These are phyloP conservation scores for Aplochiton taeniatus DNA, from an alignment of 2,797 vertebrate species.

Conservation along the genomic window DNA sequence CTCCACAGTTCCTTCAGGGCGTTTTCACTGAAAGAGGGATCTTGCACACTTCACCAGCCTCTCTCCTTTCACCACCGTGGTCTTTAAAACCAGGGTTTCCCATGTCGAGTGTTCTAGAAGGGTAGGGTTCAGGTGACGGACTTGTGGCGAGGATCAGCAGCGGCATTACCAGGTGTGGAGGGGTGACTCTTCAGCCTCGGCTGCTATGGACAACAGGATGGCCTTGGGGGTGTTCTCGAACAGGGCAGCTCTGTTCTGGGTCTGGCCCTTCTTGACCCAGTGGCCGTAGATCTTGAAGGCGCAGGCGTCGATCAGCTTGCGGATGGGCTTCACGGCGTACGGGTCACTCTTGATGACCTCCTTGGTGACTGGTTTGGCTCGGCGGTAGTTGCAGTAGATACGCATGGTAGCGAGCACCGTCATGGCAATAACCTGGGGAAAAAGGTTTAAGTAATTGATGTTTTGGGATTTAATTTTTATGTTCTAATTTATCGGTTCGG, in stretches of 20 bases:
- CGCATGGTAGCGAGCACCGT: constrained; percentile 92
- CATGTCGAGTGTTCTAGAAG: background rate
- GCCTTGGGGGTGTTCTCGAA: constrained; percentile 97
- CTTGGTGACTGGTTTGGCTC: constrained; percentile 86
- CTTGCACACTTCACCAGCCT: too few species aligned
- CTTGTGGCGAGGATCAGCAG: background rate
- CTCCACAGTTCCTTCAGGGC: too few species aligned
- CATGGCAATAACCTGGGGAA: constrained; percentile 85
- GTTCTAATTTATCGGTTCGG: too few species aligned
- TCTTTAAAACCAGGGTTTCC: too few species aligned
- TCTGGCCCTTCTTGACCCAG: constrained; percentile 98
- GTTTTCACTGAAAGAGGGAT: too few species aligned
- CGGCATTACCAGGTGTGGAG: constrained; percentile 60
- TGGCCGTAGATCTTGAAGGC: constrained; percentile 97
- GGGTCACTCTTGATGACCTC: constrained; percentile 91
- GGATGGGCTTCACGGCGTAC: constrained; percentile 88
- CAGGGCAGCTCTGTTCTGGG: constrained; percentile 94
- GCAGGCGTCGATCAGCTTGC: constrained; percentile 92
- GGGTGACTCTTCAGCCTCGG: constrained; percentile 69
- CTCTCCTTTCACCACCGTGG: too few species aligned
- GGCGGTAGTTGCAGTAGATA: constrained; percentile 94
- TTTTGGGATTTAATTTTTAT: too few species aligned
- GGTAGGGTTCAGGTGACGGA: background rate
- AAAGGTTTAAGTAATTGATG: background rate
- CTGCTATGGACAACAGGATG: constrained; percentile 82